Conservation (phyloP, 2,888 invertebrate genomes). For the Brachypterus glaber region DNA sequence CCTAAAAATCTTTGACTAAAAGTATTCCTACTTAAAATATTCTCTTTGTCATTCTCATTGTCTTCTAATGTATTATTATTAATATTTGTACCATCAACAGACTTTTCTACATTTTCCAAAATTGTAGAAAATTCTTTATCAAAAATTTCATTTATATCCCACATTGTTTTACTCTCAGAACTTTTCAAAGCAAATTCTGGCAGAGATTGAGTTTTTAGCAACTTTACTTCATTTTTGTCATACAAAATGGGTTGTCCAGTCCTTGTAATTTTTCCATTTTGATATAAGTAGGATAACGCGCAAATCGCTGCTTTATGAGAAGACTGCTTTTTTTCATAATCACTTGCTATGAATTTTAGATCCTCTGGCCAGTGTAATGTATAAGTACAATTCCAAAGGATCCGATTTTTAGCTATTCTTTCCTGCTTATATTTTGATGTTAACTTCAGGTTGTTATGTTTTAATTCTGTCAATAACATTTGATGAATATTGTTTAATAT, state of each 20-base stretch:
- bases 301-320: slow-evolving; percentile 45
- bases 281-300: slow-evolving; percentile 47
- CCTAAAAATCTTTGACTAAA: slow-evolving; percentile 21
- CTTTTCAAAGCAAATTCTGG: slow-evolving; percentile 20
- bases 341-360: slow-evolving; percentile 44
- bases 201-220: slow-evolving; percentile 35
- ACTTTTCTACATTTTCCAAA: slow-evolving; percentile 10
- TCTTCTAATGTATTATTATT: too few species aligned
- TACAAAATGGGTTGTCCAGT: slow-evolving; percentile 46
- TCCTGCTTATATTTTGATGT: slow-evolving; percentile 35
- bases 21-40: too few species aligned
- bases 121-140: slow-evolving; percentile 24
- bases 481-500: slow-evolving; percentile 43
- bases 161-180: slow-evolving; percentile 36
- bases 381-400: slow-evolving; percentile 49
- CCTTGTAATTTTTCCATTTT: slow-evolving; percentile 41
- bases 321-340: slow-evolving; percentile 46
- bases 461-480: slow-evolving; percentile 41
- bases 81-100: slow-evolving; percentile 9
- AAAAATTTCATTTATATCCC: slow-evolving; percentile 34
- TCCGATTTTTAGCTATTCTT: slow-evolving; percentile 25
- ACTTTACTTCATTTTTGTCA: slow-evolving; percentile 35
- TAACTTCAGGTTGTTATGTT: slow-evolving; percentile 33
- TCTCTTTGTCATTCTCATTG: slow-evolving; percentile 10
- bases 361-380: slow-evolving; percentile 50